phyloP scores from a whole-genome alignment of 2,888 invertebrate genomes.

The Smittia sp. region DNA sequence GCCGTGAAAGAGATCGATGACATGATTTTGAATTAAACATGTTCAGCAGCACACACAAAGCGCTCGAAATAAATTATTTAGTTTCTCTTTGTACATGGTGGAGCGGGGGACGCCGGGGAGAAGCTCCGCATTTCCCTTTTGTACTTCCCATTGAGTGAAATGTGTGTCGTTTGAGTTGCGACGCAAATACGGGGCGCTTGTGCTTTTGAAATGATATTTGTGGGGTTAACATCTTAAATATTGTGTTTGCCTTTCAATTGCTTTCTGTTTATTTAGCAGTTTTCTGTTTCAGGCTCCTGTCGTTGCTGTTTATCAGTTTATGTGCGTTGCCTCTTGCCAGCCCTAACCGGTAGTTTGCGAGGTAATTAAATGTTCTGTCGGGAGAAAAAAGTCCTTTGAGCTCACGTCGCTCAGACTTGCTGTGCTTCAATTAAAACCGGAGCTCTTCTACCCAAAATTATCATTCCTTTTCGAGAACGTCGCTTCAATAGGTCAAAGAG shows the following conservation, averaged over 20 bases:
- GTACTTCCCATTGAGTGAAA: not conserved
- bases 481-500: too few species aligned
- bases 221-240: constrained; percentile 32
- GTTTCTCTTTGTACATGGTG: not conserved
- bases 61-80: not conserved
- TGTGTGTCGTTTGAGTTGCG: not conserved
- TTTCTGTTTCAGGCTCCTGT: not conserved
- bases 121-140: not conserved
- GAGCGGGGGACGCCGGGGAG: not conserved
- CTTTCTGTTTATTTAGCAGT: constrained; percentile 27
- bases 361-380: not conserved
- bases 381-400: too few species aligned
- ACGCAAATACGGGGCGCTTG: not conserved
- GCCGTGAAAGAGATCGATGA: not conserved
- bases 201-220: constrained; percentile 7
- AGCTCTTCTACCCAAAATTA: too few species aligned
- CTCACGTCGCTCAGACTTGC: too few species aligned
- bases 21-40: not conserved
- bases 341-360: not conserved
- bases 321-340: not conserved
- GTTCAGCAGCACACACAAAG: not conserved
- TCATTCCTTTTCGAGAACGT: too few species aligned
- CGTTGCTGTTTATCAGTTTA: constrained; percentile 1
- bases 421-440: too few species aligned
- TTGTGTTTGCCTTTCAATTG: constrained; percentile 22